phyloP scores from a whole-genome alignment of 2,797 vertebrate genomes.

The Syngnathus rostellatus region DNA sequence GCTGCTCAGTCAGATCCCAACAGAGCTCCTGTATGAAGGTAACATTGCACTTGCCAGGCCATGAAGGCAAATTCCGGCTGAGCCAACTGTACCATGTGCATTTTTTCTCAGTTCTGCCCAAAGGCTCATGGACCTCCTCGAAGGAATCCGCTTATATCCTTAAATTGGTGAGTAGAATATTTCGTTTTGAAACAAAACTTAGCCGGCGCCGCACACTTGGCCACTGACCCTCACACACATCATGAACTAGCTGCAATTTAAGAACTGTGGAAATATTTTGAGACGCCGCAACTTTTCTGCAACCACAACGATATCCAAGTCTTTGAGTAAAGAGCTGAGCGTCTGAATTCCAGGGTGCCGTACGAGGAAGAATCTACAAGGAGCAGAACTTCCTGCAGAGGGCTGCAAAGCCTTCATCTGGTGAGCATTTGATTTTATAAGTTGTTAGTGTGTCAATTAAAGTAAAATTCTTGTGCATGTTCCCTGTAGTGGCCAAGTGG shows the following conservation, averaged over 20 bases:
- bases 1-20: slow-evolving; percentile 58
- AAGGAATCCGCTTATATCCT: slow-evolving; percentile 69
- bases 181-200: not conserved
- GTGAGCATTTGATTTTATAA: slow-evolving; percentile 35
- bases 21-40: slow-evolving; percentile 81
- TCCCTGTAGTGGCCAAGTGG: slow-evolving; percentile 82
- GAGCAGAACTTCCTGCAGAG: slow-evolving; percentile 92
- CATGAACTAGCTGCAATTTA: not conserved
- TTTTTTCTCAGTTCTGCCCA: slow-evolving; percentile 12
- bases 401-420: slow-evolving; percentile 76
- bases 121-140: slow-evolving; percentile 37
- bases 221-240: too few relatives aligned
- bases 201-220: too few relatives aligned
- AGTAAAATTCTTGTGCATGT: slow-evolving; percentile 2
- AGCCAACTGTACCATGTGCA: not conserved
- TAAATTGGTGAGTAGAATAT: slow-evolving; percentile 71
- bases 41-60: not conserved
- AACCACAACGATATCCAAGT: not conserved
- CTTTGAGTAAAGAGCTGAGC: not conserved
- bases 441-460: too few relatives aligned
- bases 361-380: slow-evolving; percentile 84
- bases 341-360: slow-evolving; percentile 69
- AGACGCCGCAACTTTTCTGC: too few relatives aligned
- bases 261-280: not conserved
- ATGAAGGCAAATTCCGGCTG: too few relatives aligned